Base-by-base conservation (phyloP, 2,113 vertebrate genomes). In the Puma concolor region DNA sequence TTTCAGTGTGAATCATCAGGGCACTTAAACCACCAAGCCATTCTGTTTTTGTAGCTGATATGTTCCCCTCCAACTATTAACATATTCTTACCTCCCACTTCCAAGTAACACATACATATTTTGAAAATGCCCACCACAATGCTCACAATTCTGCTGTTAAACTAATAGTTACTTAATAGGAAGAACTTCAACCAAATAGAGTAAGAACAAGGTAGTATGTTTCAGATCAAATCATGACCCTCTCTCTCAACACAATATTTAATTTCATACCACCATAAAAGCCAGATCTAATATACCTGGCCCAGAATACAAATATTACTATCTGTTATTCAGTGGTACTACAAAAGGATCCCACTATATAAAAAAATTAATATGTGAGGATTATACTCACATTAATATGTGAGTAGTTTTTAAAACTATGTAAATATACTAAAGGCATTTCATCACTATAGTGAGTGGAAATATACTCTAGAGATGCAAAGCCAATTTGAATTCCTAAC, bases 71-170 rank as follows among this genome's bases (percentile, higher is more conserved):
- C 21, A 92, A 63, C 79, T 72, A 54, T 29, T 33, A 83, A 93
- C 38, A 91, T 63, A 76, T 81, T 95, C 29, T 74, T 89, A 81
- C 76, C 72, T 88, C 44, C 17, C 36, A 92, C 33, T 89, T 88
- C 33, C 66, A 50, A 69, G 84, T 83, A 86, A 92, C 54, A 89
- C 60, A 60, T 15, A 88, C 2, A 15, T 94, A 82, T 91, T 94
- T 95, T 94, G 81, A 92, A 69, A 93, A 85, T 48, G 41, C 6
- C 5, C n/a, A 77, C 44, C 57, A 77, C 33, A 95, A 60, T 9
- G 14, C 57, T 97, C 71, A 88, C 2, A 57, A 15, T 82, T 82
- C 92, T 88, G 69, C n/a, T 94, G 41, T 72, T 88, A 95, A 84
- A 81, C 67, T 76, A 85, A 72, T 21, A 92, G n/a, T 81, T 44